These are phyloP conservation scores for Nowickia ferox DNA, from an alignment of 2,888 invertebrate species.

Conservation along the genomic window DNA sequence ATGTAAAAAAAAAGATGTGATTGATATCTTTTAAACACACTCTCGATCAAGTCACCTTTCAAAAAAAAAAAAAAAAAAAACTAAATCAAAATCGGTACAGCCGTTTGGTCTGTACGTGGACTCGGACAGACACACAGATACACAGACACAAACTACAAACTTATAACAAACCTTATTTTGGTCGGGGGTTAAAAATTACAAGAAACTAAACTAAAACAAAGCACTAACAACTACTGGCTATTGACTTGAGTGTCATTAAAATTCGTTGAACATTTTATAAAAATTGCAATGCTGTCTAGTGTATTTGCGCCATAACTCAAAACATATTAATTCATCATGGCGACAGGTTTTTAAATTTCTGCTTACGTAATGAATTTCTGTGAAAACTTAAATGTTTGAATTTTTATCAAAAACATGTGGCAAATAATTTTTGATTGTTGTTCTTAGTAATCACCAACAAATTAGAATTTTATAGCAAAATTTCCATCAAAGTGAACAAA, in stretches of 20 bases:
- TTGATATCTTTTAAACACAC: too few species aligned
- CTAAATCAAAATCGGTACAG: too few species aligned
- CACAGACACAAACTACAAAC: too few species aligned
- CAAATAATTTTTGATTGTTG: not conserved
- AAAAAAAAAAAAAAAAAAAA: too few species aligned
- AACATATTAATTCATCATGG: constrained; percentile 53
- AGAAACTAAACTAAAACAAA: too few species aligned
- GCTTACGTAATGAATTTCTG: constrained; percentile 17
- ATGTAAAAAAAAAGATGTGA: too few species aligned
- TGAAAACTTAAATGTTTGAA: not conserved
- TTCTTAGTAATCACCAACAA: constrained; percentile 17
- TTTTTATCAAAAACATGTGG: constrained; percentile 42
- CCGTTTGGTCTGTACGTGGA: too few species aligned
- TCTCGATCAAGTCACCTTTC: too few species aligned
- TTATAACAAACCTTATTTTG: too few species aligned
- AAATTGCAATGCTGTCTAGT: constrained; percentile 13
- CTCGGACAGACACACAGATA: too few species aligned
- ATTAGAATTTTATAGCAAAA: constrained; percentile 18
- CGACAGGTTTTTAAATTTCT: constrained; percentile 15
- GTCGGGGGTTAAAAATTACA: too few species aligned
- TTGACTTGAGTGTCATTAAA: constrained; percentile 47
- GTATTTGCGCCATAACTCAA: not conserved
- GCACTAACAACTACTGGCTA: too few species aligned
- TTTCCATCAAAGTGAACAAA: not conserved
- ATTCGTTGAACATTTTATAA: constrained; percentile 44